phyloP scores from a whole-genome alignment of 2,888 invertebrate species.

The Eupithecia subfuscata region DNA sequence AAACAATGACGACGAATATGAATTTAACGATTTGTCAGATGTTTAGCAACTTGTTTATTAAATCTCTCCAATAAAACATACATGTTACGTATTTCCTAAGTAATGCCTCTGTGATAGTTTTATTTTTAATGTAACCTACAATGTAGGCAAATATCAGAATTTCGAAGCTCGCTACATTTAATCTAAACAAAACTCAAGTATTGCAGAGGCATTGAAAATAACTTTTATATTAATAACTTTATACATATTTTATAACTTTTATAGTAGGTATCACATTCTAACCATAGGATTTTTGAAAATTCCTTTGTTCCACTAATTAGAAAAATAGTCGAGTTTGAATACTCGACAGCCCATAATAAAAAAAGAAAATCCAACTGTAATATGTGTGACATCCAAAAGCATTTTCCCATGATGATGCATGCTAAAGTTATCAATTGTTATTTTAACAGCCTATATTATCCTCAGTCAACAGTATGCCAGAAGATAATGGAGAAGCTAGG shows the following conservation, averaged over 20 bases:
- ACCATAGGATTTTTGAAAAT: not conserved
- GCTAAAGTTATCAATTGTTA: not conserved
- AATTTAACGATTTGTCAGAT: not conserved
- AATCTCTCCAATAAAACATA: not conserved
- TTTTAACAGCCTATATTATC: not conserved
- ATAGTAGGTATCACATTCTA: not conserved
- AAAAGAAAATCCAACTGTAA: not conserved
- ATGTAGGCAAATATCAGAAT: not conserved
- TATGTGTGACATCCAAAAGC: not conserved
- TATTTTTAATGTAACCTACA: not conserved
- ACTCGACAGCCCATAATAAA: too few relatives aligned
- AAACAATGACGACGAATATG: constrained; percentile 23
- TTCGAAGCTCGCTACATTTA: not conserved
- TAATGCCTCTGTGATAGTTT: not conserved
- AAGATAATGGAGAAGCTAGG: constrained; percentile 98
- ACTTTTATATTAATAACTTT: too few relatives aligned
- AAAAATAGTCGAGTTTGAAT: too few relatives aligned
- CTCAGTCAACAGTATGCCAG: constrained; percentile 97
- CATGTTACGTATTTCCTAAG: not conserved
- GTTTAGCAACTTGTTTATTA: not conserved
- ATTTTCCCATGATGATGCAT: not conserved
- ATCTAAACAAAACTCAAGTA: not conserved
- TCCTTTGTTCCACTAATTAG: not conserved
- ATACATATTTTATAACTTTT: too few relatives aligned
- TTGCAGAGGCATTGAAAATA: too few relatives aligned